These are phyloP conservation scores for Leptestheria dahalacensis DNA, from an alignment of 1,140 invertebrate genomes.

Conservation along the genomic window DNA sequence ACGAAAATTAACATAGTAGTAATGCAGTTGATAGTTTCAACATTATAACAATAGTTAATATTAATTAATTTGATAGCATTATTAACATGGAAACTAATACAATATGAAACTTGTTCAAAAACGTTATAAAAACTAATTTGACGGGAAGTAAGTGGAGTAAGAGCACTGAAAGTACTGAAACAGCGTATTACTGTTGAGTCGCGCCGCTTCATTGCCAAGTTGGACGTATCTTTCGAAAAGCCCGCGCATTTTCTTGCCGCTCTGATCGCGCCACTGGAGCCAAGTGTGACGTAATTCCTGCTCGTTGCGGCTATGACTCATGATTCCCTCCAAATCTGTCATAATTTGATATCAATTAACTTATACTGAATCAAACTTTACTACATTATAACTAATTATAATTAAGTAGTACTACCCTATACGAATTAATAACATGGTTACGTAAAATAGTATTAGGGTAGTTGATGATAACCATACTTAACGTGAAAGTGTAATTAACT, in stretches of 20 bases:
- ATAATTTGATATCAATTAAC: slow-evolving; percentile 6
- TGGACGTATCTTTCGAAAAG: slow-evolving; percentile 53
- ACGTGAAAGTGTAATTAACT: no score
- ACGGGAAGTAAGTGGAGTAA: no score
- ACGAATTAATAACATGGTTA: background rate
- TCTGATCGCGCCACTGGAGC: slow-evolving; percentile 42
- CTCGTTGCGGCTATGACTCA: slow-evolving; percentile 52
- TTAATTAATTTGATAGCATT: no score
- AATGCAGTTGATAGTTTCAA: no score
- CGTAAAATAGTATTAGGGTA: no score
- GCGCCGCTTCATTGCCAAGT: slow-evolving; percentile 62
- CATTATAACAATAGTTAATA: no score
- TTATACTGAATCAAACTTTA: background rate
- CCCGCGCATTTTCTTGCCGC: slow-evolving; percentile 50
- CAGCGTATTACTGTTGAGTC: slow-evolving; percentile 57
- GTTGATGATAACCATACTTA: no score
- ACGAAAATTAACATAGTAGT: no score
- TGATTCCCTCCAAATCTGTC: slow-evolving; percentile 43
- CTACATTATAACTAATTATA: slow-evolving; percentile 28
- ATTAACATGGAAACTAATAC: no score
- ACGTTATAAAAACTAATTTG: no score
- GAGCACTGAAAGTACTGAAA: no score
- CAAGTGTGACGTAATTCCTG: slow-evolving; percentile 57
- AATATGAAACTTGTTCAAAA: no score
- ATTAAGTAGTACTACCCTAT: slow-evolving; percentile 44